Evolutionary conservation across 2,888 invertebrate species (phyloP), one percentile per base, ranked within the genome.

Genomic region (Phasia obesa): DNA sequence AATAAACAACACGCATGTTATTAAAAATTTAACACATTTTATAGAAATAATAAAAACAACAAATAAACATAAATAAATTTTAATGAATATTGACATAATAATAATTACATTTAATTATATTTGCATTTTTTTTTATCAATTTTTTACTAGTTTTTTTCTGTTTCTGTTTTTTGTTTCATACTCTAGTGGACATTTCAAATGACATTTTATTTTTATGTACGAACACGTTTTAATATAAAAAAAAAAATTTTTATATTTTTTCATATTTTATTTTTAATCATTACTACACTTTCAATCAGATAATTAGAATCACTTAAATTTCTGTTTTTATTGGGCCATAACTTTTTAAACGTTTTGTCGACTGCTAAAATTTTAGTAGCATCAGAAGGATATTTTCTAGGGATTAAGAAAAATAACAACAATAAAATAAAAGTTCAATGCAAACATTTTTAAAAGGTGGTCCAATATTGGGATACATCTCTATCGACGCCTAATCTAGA

Each of bases 1-100:
- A 60, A 62, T 59, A 70, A 64, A 70, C 64, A 71, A 31, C 60
- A 38, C 74, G 64, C 69, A 70, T 70, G 69, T 70, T 76, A 49
- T 76, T 75, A 70, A 69, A 69, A 62, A 75, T 76, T 69, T 81
- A 69, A 81, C 70, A 69, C 67, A 73, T 81, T 69, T 73, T 79
- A 64, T 70, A 25, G 42, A 57, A 69, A 60, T 62, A 62, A 69
- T 38, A 67, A 65, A 23, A 78, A 78, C 38, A 71, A 51, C 51
- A 59, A 69, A 57, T 47, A 74, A 47, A 23, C 21, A 47, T 75
- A 57, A 71, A 78, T 78, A 69, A 60, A 75, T 62, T 38, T 75
- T 71, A 75, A 81, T 81, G 70, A 75, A 76, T 81, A 81, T 81
- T 76, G 64, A 76, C 76, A 70, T 59, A 75, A 76, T 75, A 75